Evolutionary conservation across 2,888 invertebrate species (phyloP).

Genomic region (Trichogramma dendrolimi): DNA sequence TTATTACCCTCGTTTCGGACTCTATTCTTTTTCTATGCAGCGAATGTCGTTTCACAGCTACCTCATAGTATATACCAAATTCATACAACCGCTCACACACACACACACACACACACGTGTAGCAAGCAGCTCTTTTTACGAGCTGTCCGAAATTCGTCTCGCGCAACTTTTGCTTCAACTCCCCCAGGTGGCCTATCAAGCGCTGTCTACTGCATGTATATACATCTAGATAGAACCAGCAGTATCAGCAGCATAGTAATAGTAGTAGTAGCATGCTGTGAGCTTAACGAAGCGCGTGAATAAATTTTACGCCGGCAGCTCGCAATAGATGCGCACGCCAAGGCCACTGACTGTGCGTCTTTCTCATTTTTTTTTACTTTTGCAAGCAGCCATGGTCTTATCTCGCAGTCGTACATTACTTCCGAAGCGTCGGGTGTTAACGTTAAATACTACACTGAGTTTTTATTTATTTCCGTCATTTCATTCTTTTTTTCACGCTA

Average conservation of each 20-base stretch:
- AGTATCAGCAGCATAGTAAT: too few relatives aligned
- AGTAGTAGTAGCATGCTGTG: background rate
- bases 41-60: too few relatives aligned
- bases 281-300: slow-evolving; percentile 23
- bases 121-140: slow-evolving; percentile 15
- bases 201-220: background rate
- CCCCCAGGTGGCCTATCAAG: slow-evolving; percentile 15
- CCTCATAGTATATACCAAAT: too few relatives aligned
- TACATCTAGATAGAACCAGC: background rate
- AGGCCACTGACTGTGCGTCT: background rate
- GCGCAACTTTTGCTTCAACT: background rate
- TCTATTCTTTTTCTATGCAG: too few relatives aligned
- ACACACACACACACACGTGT: too few relatives aligned
- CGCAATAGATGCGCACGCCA: background rate
- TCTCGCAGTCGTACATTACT: background rate
- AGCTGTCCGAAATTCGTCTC: slow-evolving; percentile 20
- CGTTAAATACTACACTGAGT: slow-evolving; percentile 6
- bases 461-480: background rate
- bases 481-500: slow-evolving; percentile 2
- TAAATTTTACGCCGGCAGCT: slow-evolving; percentile 13
- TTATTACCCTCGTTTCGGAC: slow-evolving; percentile 9
- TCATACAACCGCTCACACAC: too few relatives aligned
- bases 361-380: background rate
- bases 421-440: slow-evolving; percentile 5
- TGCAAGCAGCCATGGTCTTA: background rate